Percentiles rank a stretch among this genome's conserved stretches.
These are phyloP conservation scores for Bombyx mandarina DNA, from an alignment of 1,140 invertebrate species.

Conservation along the genomic window DNA sequence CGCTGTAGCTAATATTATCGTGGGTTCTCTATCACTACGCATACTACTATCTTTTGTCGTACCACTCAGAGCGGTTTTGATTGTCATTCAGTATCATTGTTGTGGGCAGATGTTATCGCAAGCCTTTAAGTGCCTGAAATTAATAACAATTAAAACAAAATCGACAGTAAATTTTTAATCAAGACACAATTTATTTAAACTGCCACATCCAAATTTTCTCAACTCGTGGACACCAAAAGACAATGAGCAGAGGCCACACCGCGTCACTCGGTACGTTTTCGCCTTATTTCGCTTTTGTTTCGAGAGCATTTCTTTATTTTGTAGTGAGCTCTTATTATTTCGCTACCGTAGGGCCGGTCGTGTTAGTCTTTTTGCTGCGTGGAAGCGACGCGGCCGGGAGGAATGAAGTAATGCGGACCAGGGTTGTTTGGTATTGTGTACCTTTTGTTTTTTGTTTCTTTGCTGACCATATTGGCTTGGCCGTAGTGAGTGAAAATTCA, in stretches of 20 bases:
- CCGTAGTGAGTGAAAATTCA: no score
- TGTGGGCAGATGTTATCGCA: no score
- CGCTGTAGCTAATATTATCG: no score
- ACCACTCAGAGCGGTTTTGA: no score
- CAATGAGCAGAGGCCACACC: constrained; percentile 61
- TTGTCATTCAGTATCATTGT: no score
- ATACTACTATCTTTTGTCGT: no score
- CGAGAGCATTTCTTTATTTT: constrained; percentile 65
- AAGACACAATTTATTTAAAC: constrained; percentile 1
- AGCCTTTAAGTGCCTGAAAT: no score
- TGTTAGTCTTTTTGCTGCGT: constrained; percentile 33
- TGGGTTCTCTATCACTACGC: no score
- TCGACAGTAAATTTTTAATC: no score
- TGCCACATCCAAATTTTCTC: constrained; percentile 27
- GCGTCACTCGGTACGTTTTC: constrained; percentile 66
- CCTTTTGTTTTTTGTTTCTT: constrained; percentile 42
- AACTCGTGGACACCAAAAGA: constrained; percentile 25
- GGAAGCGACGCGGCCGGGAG: constrained; percentile 33
- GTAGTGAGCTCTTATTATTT: constrained; percentile 69
- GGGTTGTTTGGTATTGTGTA: constrained; percentile 54
- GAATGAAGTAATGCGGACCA: constrained; percentile 62
- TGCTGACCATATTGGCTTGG: constrained; percentile 1
- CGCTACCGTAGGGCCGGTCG: constrained; percentile 60
- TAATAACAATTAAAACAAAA: no score
- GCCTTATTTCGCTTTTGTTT: constrained; percentile 69